phyloP scores from a whole-genome alignment of 1,140 invertebrate genomes.

The Harlomillsia oculata region DNA sequence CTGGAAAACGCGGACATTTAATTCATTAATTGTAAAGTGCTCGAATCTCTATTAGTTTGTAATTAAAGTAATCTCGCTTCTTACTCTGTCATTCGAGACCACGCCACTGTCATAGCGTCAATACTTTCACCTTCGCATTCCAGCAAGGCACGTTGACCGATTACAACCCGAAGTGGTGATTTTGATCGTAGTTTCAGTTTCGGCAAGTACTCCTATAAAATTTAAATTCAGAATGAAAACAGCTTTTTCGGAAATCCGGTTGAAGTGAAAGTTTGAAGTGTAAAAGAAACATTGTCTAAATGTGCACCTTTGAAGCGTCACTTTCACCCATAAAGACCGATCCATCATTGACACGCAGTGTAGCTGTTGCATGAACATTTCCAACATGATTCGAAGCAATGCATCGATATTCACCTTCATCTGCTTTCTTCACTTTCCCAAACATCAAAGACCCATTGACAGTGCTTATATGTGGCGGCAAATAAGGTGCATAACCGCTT shows the following conservation, averaged over 20 bases:
- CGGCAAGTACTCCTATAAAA: too few species aligned
- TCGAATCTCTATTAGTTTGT: background rate
- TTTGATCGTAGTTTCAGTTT: constrained; percentile 50
- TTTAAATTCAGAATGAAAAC: too few species aligned
- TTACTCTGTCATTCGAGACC: constrained; percentile 46
- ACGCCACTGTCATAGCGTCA: constrained; percentile 62
- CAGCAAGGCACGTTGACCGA: constrained; percentile 53
- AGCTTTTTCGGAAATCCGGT: too few species aligned
- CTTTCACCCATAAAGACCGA: too few species aligned
- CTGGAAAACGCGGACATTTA: too few species aligned
- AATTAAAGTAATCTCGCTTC: background rate
- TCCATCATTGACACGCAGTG: background rate
- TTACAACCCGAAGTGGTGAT: constrained; percentile 43
- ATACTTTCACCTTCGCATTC: constrained; percentile 64
- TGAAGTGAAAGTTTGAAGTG: too few species aligned
- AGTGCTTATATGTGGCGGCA: constrained; percentile 9
- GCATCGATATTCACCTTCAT: constrained; percentile 18
- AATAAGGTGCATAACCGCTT: constrained; percentile 8
- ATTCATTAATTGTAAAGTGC: too few species aligned
- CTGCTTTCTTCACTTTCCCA: background rate
- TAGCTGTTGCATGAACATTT: constrained; percentile 1
- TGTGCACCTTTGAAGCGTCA: too few species aligned
- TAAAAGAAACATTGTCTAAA: too few species aligned
- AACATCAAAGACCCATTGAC: constrained; percentile 33
- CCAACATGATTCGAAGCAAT: constrained; percentile 20